Evolutionary conservation across 2,797 vertebrate species (phyloP).

Genomic region (Geotrypetes seraphini): DNA sequence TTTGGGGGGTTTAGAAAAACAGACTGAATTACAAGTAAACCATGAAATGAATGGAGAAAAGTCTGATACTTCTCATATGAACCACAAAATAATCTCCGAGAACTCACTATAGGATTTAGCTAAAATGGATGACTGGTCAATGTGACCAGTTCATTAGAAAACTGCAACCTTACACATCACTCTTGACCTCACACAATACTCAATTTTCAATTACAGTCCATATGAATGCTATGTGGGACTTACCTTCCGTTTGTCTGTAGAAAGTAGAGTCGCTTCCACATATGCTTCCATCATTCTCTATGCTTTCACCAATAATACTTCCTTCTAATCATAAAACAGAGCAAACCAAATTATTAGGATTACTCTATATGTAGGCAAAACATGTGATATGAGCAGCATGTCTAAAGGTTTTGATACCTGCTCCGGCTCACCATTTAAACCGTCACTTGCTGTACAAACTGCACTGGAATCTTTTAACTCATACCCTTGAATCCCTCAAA

Average conservation of each 20-base stretch:
- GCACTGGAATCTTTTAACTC: too few species aligned
- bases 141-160: not conserved
- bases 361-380: too few species aligned
- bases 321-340: too few species aligned
- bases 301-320: slow-evolving; percentile 72
- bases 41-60: too few species aligned
- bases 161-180: not conserved
- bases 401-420: too few species aligned
- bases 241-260: slow-evolving; percentile 89
- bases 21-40: too few species aligned
- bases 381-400: too few species aligned
- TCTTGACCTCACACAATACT: not conserved
- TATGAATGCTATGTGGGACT: slow-evolving; percentile 5
- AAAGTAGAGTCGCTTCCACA: slow-evolving; percentile 88
- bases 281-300: slow-evolving; percentile 84
- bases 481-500: too few species aligned
- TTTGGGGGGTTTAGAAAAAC: too few species aligned
- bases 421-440: too few species aligned
- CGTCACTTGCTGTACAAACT: too few species aligned
- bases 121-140: not conserved
- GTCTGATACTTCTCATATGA: not conserved
- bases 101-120: not conserved
- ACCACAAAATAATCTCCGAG: not conserved
- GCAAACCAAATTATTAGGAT: too few species aligned
- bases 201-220: not conserved